Evolutionary conservation across 2,113 vertebrate species (phyloP).

Genomic region (Promerops cafer): DNA sequence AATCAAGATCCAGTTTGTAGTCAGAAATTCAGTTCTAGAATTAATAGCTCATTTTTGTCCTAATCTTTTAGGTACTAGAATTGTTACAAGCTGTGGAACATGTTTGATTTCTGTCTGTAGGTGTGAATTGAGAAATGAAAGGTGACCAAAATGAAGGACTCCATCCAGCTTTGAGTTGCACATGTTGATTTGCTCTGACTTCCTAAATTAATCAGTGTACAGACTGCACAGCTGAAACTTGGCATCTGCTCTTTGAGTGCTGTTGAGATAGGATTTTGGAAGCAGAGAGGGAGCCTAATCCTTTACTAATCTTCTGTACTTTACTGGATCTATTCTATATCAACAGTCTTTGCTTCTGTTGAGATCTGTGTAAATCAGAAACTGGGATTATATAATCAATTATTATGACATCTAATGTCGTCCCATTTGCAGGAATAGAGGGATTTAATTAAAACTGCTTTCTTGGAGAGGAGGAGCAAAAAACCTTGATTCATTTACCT

Average conservation of each 20-base stretch:
- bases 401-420: background rate
- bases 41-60: background rate
- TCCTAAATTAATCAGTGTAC: background rate
- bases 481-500: background rate
- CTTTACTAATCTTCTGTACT: conserved; percentile 27
- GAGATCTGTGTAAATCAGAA: conserved; percentile 1
- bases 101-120: background rate
- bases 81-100: background rate
- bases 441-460: background rate
- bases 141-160: background rate
- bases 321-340: background rate
- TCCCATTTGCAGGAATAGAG: background rate
- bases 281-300: conserved; percentile 33
- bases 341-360: background rate
- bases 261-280: conserved; percentile 29
- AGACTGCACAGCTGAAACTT: conserved; percentile 25
- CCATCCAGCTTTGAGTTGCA: background rate
- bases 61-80: background rate
- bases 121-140: background rate
- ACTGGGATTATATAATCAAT: background rate
- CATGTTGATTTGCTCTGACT: background rate
- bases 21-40: background rate
- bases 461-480: background rate
- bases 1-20: background rate
- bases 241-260: conserved; percentile 28